A percentile compares a stretch with the other conserved stretches of the same genome.
Conservation (phyloP, 2,888 invertebrate genomes). For the Aphrophora alni region DNA sequence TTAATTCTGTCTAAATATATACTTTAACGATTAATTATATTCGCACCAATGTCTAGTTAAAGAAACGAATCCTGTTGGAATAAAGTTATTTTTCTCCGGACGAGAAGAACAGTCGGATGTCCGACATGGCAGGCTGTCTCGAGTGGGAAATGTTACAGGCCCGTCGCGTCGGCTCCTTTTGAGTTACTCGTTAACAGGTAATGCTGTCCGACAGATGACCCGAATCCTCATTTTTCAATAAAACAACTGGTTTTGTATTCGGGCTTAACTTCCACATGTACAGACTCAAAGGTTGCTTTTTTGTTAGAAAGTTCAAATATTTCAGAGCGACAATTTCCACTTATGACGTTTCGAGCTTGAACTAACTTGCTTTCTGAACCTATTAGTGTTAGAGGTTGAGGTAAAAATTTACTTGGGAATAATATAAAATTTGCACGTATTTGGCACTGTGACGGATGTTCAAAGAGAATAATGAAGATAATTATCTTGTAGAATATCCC, state of each 20-base stretch:
- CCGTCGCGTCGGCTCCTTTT: slow-evolving; percentile 2
- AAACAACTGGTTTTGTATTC: not conserved
- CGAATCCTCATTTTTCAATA: slow-evolving; percentile 2
- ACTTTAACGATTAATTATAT: not conserved
- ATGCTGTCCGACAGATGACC: not conserved
- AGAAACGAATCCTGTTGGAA: not conserved
- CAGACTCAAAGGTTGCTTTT: not conserved
- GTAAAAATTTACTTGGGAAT: too few species aligned
- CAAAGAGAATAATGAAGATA: too few species aligned
- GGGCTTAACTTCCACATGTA: not conserved
- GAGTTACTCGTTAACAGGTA: not conserved
- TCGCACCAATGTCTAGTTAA: not conserved
- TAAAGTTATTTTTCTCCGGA: not conserved
- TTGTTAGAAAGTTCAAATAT: not conserved
- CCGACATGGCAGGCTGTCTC: not conserved
- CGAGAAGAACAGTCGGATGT: not conserved
- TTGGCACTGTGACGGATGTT: too few species aligned
- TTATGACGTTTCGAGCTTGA: not conserved
- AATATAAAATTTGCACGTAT: too few species aligned
- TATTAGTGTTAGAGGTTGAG: not conserved
- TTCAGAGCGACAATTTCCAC: not conserved
- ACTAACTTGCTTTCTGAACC: not conserved
- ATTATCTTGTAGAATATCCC: too few species aligned
- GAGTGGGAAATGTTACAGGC: not conserved
- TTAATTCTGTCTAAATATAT: not conserved